These are phyloP conservation scores for Sisyra nigra DNA, from an alignment of 2,888 invertebrate genomes.

Conservation along the genomic window DNA sequence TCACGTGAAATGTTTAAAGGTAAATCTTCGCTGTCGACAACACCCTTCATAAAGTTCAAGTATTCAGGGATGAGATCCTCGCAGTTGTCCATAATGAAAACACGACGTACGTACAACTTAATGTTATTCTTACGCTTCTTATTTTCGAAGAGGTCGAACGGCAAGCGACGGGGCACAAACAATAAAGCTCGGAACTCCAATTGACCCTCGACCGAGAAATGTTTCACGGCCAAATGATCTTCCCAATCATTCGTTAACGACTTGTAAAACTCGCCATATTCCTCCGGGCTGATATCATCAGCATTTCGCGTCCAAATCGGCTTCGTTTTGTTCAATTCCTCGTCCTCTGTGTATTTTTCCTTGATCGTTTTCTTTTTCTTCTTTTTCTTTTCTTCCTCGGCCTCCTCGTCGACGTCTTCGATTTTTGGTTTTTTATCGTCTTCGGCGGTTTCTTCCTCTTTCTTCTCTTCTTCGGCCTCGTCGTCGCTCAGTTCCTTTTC, in stretches of 20 bases:
- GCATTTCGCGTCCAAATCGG: conserved; percentile 96
- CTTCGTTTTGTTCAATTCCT: conserved; percentile 96
- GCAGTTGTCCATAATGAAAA: conserved; percentile 99
- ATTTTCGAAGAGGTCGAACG: conserved; percentile 97
- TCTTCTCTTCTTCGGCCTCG: conserved; percentile 69
- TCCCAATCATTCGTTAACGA: conserved; percentile 97
- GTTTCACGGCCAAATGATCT: conserved; percentile 91
- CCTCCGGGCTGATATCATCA: conserved; percentile 90
- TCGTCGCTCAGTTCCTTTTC: conserved; percentile 93
- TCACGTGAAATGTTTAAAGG: conserved; percentile 98
- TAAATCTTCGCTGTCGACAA: conserved; percentile 97
- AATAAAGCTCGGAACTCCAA: conserved; percentile 87
- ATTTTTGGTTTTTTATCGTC: conserved; percentile 57
- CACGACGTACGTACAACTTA: conserved; percentile 91
- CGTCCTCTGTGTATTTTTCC: conserved; percentile 96
- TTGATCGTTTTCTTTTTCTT: conserved; percentile 96
- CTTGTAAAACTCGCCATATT: conserved; percentile 98
- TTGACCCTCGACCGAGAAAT: conserved; percentile 87
- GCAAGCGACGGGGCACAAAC: conserved; percentile 83
- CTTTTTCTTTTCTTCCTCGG: conserved; percentile 61
- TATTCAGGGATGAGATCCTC: conserved; percentile 98
- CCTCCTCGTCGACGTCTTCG: conserved; percentile 37
- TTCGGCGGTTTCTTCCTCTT: conserved; percentile 39
- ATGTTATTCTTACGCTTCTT: conserved; percentile 98
- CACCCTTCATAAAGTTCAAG: conserved; percentile 89